A percentile compares a stretch with the other conserved stretches of the same genome.
phyloP scores from a whole-genome alignment of 1,140 invertebrate genomes.

The Drosophila nasuta region DNA sequence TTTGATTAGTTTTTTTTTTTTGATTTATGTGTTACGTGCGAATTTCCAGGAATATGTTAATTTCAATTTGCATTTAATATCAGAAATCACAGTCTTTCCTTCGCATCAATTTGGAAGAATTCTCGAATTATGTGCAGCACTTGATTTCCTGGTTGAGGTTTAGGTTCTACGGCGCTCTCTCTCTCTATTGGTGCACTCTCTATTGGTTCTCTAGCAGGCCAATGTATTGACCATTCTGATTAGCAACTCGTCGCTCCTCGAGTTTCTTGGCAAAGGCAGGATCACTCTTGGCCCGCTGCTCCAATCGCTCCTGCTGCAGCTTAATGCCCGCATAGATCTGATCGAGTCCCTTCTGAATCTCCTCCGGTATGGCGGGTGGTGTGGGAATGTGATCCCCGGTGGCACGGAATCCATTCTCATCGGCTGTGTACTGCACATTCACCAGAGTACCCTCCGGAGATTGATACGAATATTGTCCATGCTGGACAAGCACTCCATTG shows the following conservation, averaged over 20 bases:
- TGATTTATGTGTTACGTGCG: not conserved
- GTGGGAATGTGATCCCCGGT: slow-evolving; percentile 93
- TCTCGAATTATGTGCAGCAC: slow-evolving; percentile 24
- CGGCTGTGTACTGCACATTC: slow-evolving; percentile 85
- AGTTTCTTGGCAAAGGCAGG: slow-evolving; percentile 86
- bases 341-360: slow-evolving; percentile 93
- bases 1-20: slow-evolving; percentile 1
- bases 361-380: slow-evolving; percentile 91
- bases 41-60: slow-evolving; percentile 20
- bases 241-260: slow-evolving; percentile 86
- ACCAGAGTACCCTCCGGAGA: slow-evolving; percentile 88
- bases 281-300: slow-evolving; percentile 86
- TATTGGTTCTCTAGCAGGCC: slow-evolving; percentile 79
- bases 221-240: slow-evolving; percentile 87
- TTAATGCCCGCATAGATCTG: slow-evolving; percentile 92
- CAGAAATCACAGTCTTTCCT: slow-evolving; percentile 47
- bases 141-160: slow-evolving; percentile 13
- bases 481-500: slow-evolving; percentile 89
- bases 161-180: not conserved
- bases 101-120: slow-evolving; percentile 33
- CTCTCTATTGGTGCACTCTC: slow-evolving; percentile 58
- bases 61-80: slow-evolving; percentile 13
- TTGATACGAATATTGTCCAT: slow-evolving; percentile 93
- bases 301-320: slow-evolving; percentile 88
- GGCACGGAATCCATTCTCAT: slow-evolving; percentile 93